These are phyloP conservation scores for Copidosoma aretas DNA, from an alignment of 2,888 invertebrate species.

Conservation along the genomic window DNA sequence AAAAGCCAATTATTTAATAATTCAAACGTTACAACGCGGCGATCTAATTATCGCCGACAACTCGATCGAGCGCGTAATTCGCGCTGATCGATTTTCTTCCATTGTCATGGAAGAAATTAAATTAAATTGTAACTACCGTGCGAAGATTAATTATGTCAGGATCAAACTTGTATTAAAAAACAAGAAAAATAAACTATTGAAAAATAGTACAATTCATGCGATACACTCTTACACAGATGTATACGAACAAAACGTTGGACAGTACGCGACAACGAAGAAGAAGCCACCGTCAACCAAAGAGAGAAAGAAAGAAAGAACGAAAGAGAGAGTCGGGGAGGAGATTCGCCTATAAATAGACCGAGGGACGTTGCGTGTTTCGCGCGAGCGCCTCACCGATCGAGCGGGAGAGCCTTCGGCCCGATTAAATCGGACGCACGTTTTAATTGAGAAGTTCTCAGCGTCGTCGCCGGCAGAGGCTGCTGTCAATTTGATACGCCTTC, in stretches of 20 bases:
- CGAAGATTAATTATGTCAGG: background rate
- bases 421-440: conserved; percentile 16
- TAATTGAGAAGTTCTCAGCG: conserved; percentile 18
- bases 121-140: no score
- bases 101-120: no score
- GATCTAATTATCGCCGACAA: no score
- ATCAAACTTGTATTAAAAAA: no score
- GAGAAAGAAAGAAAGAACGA: conserved; percentile 5
- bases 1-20: background rate
- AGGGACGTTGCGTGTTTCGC: conserved; percentile 30
- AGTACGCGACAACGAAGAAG: no score
- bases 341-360: conserved; percentile 27
- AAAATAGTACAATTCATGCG: no score
- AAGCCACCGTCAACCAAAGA: no score
- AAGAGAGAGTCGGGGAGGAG: conserved; percentile 1
- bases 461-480: background rate
- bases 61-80: no score
- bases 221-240: no score
- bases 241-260: no score
- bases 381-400: conserved; percentile 5
- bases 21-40: background rate
- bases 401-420: conserved; percentile 7
- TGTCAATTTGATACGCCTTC: conserved; percentile 1
- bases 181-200: no score
- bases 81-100: no score